Conservation (phyloP, 1,140 invertebrate genomes). For the Achroia grisella region DNA sequence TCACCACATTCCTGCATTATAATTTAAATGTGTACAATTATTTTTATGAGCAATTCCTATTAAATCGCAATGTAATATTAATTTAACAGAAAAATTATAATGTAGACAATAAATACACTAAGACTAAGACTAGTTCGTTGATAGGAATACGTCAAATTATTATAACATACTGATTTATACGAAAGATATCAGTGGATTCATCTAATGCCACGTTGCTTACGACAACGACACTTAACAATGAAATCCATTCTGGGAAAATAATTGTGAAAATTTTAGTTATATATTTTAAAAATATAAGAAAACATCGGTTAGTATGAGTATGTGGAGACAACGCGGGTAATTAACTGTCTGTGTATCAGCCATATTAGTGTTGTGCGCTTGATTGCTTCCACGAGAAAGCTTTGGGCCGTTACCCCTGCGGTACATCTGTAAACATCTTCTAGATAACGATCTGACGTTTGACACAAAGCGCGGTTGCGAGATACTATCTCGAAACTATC, state of each 20-base stretch:
- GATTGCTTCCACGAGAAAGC: conserved; percentile 49
- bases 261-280: too few relatives aligned
- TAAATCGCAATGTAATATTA: too few relatives aligned
- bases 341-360: conserved; percentile 50
- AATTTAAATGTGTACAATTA: background rate
- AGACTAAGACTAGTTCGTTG: too few relatives aligned
- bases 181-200: too few relatives aligned
- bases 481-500: conserved; percentile 63
- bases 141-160: too few relatives aligned
- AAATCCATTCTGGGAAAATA: too few relatives aligned
- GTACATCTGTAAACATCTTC: conserved; percentile 71
- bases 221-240: conserved; percentile 11
- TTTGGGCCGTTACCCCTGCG: conserved; percentile 42
- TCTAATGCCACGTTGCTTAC: too few relatives aligned
- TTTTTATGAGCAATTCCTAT: too few relatives aligned
- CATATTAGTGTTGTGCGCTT: conserved; percentile 51
- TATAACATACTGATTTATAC: too few relatives aligned
- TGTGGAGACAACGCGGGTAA: conserved; percentile 39
- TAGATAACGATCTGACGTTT: conserved; percentile 69
- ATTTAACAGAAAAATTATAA: background rate
- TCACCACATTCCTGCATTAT: conserved; percentile 1
- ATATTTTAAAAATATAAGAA: too few relatives aligned
- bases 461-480: conserved; percentile 69
- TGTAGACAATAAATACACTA: background rate
- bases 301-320: too few relatives aligned